Conservation (phyloP, 2,797 vertebrate genomes). For the Channallabes apus region DNA sequence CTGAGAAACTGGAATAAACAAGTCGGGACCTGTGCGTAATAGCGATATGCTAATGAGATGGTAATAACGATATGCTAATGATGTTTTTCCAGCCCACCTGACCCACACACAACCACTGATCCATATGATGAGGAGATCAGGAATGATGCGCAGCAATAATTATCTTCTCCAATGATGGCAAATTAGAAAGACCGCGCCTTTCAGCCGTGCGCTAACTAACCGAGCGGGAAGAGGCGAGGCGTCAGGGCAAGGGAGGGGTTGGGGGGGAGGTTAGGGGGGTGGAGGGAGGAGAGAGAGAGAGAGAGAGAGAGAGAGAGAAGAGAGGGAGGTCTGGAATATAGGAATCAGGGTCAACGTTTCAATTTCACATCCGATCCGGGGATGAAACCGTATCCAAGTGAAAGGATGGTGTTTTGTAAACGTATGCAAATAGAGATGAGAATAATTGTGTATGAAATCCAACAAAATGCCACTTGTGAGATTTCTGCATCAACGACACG, state of each 20-base stretch:
- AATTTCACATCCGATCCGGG: neutral
- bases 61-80: conserved; percentile 44
- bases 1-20: conserved; percentile 39
- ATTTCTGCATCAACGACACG: too few species aligned
- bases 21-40: conserved; percentile 27
- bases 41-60: conserved; percentile 49
- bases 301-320: too few species aligned
- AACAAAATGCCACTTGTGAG: neutral
- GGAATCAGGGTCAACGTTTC: neutral
- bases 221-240: conserved; percentile 38
- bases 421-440: too few species aligned
- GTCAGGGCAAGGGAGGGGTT: neutral
- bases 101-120: conserved; percentile 45
- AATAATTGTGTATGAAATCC: neutral
- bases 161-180: conserved; percentile 46
- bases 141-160: conserved; percentile 43
- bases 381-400: neutral
- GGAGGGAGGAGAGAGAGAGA: too few species aligned
- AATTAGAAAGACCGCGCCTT: conserved; percentile 37
- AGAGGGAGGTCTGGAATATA: neutral
- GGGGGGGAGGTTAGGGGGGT: too few species aligned
- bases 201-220: conserved; percentile 25
- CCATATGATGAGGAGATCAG: conserved; percentile 48
- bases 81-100: conserved; percentile 48
- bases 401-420: neutral